These are phyloP conservation scores for Amiota communis DNA, from an alignment of 2,888 invertebrate species.

Conservation along the genomic window DNA sequence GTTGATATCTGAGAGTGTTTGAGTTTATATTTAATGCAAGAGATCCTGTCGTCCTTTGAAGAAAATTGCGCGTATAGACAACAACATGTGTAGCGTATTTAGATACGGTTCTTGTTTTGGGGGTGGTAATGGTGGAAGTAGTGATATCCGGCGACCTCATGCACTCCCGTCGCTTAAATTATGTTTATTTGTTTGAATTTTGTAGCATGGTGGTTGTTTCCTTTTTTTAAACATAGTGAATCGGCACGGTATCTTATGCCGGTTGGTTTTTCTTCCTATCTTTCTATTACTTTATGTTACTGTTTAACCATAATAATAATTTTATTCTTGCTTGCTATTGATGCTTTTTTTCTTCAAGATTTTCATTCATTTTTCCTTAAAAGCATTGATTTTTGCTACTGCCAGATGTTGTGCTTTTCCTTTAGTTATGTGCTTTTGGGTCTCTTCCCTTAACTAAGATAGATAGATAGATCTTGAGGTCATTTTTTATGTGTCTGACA, in stretches of 20 bases:
- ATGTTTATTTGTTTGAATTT: constrained; percentile 6
- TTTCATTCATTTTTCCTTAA: constrained; percentile 15
- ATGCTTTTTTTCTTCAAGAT: background rate
- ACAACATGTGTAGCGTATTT: constrained; percentile 50
- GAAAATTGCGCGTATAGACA: constrained; percentile 56
- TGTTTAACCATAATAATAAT: background rate
- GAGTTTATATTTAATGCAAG: background rate
- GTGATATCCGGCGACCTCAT: constrained; percentile 18
- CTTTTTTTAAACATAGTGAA: background rate
- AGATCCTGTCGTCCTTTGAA: constrained; percentile 36
- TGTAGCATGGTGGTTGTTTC: constrained; percentile 4
- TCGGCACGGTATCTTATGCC: constrained; percentile 1
- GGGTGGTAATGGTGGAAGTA: constrained; percentile 31
- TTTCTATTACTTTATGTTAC: background rate
- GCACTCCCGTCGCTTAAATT: constrained; percentile 13
- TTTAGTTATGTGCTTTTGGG: background rate
- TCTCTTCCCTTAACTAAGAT: too few relatives aligned
- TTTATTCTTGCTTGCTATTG: background rate
- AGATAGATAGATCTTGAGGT: background rate
- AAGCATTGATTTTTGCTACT: constrained; percentile 21
- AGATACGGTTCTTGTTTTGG: background rate
- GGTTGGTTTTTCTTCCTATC: background rate
- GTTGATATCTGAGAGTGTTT: background rate
- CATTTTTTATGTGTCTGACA: constrained; percentile 25
- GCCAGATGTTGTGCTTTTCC: constrained; percentile 1